phyloP scores from a whole-genome alignment of 2,797 vertebrate genomes.

The Gouania willdenowi region DNA sequence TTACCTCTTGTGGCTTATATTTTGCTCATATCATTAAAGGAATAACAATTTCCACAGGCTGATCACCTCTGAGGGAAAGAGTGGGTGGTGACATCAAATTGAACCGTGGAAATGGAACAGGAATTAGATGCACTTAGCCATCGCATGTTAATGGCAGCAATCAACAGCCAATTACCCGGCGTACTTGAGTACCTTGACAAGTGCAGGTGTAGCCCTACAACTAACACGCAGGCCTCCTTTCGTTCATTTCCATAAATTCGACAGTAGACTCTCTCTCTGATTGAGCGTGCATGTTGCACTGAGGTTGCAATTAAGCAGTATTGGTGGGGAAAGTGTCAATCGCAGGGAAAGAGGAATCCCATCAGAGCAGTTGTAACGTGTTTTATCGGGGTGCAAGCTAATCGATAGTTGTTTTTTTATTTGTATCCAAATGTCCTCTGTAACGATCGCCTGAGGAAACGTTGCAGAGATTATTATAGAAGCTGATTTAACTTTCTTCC shows the following conservation, averaged over 20 bases:
- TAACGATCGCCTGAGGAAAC: slow-evolving; percentile 14
- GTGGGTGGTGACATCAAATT: slow-evolving; percentile 73
- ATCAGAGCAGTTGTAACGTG: slow-evolving; percentile 34
- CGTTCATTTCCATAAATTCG: slow-evolving; percentile 65
- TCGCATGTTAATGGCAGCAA: slow-evolving; percentile 78
- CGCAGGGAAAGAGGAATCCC: slow-evolving; percentile 12
- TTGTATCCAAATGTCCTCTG: slow-evolving; percentile 28
- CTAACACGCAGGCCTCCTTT: slow-evolving; percentile 53
- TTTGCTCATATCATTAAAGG: slow-evolving; percentile 66
- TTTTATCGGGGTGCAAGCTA: slow-evolving; percentile 40
- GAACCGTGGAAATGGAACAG: slow-evolving; percentile 74
- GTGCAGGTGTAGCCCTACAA: slow-evolving; percentile 69
- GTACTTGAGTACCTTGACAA: slow-evolving; percentile 73
- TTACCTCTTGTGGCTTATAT: slow-evolving; percentile 42
- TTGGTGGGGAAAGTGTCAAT: slow-evolving; percentile 57
- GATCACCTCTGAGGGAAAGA: slow-evolving; percentile 66
- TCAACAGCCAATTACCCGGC: slow-evolving; percentile 75
- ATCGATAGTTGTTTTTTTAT: slow-evolving; percentile 43
- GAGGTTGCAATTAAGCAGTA: slow-evolving; percentile 59
- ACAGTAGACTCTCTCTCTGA: slow-evolving; percentile 56
- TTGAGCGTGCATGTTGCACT: slow-evolving; percentile 44
- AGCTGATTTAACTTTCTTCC: slow-evolving; percentile 18
- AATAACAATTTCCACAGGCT: slow-evolving; percentile 58
- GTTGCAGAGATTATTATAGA: background rate
- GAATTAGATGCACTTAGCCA: slow-evolving; percentile 76